These are phyloP conservation scores for Scaptomyza reducta DNA, from an alignment of 2,888 invertebrate genomes.

Conservation along the genomic window DNA sequence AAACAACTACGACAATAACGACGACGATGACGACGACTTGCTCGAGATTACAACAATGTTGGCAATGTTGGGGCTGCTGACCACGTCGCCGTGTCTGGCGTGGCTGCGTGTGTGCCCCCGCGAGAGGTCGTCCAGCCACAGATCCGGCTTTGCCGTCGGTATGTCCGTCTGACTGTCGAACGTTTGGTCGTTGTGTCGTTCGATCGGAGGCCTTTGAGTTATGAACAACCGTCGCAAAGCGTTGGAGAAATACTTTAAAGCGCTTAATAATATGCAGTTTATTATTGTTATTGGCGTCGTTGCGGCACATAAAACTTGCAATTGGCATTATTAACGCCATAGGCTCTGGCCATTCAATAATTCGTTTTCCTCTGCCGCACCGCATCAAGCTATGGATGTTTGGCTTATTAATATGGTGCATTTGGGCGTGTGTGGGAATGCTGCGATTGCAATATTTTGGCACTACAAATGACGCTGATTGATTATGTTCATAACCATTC, in stretches of 20 bases:
- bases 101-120: constrained; percentile 63
- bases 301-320: constrained; percentile 63
- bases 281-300: constrained; percentile 68
- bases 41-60: constrained; percentile 40
- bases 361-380: constrained; percentile 13
- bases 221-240: constrained; percentile 44
- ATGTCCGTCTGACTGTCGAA: not conserved
- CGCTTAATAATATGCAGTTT: constrained; percentile 77
- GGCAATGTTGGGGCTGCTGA: constrained; percentile 37
- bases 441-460: constrained; percentile 55
- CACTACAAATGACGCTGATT: constrained; percentile 69
- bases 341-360: constrained; percentile 55
- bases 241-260: constrained; percentile 70
- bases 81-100: constrained; percentile 72
- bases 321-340: constrained; percentile 77
- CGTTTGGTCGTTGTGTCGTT: constrained; percentile 10
- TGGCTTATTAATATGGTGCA: constrained; percentile 7
- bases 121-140: constrained; percentile 72
- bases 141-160: constrained; percentile 66
- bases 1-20: constrained; percentile 15
- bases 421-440: constrained; percentile 70
- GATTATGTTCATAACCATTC: constrained; percentile 50
- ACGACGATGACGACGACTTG: constrained; percentile 33
- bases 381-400: constrained; percentile 12
- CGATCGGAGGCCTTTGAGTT: constrained; percentile 52